These are phyloP conservation scores for Spilogale gracilis DNA, from an alignment of 2,113 vertebrate genomes.

Conservation along the genomic window DNA sequence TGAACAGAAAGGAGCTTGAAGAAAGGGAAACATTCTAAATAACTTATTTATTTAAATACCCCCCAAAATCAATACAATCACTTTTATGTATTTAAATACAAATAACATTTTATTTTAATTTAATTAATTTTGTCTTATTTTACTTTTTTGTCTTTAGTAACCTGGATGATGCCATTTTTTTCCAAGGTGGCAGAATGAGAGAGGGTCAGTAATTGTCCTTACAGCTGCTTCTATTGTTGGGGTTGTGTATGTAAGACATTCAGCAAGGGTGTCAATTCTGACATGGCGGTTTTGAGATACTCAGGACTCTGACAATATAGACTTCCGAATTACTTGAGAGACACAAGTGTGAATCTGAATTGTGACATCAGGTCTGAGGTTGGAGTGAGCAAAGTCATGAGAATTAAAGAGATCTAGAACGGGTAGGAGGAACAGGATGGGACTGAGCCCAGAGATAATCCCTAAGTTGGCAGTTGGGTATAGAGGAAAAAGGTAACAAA, in stretches of 20 bases:
- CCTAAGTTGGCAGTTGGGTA: background rate
- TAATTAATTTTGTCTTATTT: background rate
- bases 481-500: background rate
- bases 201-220: background rate
- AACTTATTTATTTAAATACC: background rate
- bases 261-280: background rate
- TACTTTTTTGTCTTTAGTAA: background rate
- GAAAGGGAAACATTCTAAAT: background rate
- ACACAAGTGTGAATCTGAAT: background rate
- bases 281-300: background rate
- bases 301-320: background rate
- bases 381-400: background rate
- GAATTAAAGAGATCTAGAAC: background rate
- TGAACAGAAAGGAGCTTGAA: background rate
- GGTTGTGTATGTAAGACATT: background rate
- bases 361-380: background rate
- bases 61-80: background rate
- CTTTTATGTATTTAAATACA: background rate
- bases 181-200: background rate
- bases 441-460: background rate
- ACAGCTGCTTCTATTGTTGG: background rate
- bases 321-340: background rate
- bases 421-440: rapidly evolving
- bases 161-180: background rate
- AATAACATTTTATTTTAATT: background rate